phyloP scores from a whole-genome alignment of 2,797 vertebrate genomes.

The Pelochelys cantorii region DNA sequence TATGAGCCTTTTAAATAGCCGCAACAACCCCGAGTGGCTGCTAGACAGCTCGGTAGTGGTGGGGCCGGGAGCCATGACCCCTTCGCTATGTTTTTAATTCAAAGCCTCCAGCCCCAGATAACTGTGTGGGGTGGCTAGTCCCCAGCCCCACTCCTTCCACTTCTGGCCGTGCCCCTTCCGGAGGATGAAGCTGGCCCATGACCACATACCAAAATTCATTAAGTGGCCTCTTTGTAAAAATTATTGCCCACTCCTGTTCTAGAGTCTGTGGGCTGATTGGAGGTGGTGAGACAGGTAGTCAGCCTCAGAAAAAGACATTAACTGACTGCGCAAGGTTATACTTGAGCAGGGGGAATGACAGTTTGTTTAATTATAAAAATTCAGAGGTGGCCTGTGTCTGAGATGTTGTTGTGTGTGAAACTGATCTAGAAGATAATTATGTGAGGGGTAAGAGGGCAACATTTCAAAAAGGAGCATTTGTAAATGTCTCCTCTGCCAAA shows the following conservation, averaged over 20 bases:
- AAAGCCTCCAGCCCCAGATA: too few relatives aligned
- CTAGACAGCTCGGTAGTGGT: too few relatives aligned
- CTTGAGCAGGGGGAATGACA: not conserved
- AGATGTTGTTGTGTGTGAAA: not conserved
- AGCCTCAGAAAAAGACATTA: rapidly evolving
- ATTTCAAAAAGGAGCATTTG: not conserved
- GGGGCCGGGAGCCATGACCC: too few relatives aligned
- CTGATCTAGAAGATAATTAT: not conserved
- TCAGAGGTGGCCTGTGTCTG: not conserved
- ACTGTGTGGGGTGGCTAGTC: too few relatives aligned
- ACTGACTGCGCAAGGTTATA: not conserved
- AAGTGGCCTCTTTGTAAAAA: too few relatives aligned
- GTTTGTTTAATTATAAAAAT: not conserved
- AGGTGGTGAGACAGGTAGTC: not conserved
- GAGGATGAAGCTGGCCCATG: too few relatives aligned
- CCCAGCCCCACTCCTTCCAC: too few relatives aligned
- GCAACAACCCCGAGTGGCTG: too few relatives aligned
- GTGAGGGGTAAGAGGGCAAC: not conserved
- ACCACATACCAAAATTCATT: too few relatives aligned
- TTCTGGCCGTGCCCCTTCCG: too few relatives aligned
- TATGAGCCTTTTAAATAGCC: too few relatives aligned
- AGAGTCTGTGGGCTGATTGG: not conserved
- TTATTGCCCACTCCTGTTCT: not conserved
- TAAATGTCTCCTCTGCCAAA: slow-evolving; percentile 21
- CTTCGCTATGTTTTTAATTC: too few relatives aligned